Evolutionary conservation across 1,140 invertebrate species (phyloP), one percentile per base, ranked within the genome.

Genomic region (Notospermus geniculatus): DNA sequence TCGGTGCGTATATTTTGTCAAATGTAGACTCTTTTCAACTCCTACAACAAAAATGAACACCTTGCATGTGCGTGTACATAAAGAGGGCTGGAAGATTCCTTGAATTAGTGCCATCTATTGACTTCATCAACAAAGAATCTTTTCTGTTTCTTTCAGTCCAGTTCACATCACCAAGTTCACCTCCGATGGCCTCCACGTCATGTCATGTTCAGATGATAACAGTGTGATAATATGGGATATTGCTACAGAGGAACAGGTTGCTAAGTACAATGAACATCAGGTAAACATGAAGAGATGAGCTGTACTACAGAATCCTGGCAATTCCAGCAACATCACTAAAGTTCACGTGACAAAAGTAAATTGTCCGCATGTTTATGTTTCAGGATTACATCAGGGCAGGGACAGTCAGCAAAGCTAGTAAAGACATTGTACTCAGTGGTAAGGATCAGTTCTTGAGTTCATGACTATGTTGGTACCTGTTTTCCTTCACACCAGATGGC

Each of bases 131-230:
- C n/a, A n/a, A n/a, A 39, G n/a, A 54, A 54, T 28, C 41, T 29
- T 43, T 41, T 60, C 66, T 29, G 64, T 81, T 64, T 84, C 81
- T 57, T 63, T 73, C 66, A 87, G 84, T 30, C 72, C 88, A 11
- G 90, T 95, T 1, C 93, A 95, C 77, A 85, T 92, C 41, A 89
- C 89, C 64, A 88, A 86, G 73, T 98, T 97, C 71, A 87, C 92
- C 17, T 82, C 86, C 32, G 89, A 91, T 75, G 88, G 90, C 71
- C 79, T 88, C 30, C 89, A 90, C 59, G 84, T 98, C 30, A 85
- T 90, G 5, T 95, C 93, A 71, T 96, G 93, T 78, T 92, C 92
- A 7, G 95, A 98, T 83, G 95, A 99, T 77, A 95, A 93, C 80
- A 86, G 88, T n/a, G 86, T 91, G 7, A 84, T 84, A 64, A 66